Evolutionary conservation across 2,113 vertebrate genomes (phyloP).

Genomic region (Embiotoca jacksoni): DNA sequence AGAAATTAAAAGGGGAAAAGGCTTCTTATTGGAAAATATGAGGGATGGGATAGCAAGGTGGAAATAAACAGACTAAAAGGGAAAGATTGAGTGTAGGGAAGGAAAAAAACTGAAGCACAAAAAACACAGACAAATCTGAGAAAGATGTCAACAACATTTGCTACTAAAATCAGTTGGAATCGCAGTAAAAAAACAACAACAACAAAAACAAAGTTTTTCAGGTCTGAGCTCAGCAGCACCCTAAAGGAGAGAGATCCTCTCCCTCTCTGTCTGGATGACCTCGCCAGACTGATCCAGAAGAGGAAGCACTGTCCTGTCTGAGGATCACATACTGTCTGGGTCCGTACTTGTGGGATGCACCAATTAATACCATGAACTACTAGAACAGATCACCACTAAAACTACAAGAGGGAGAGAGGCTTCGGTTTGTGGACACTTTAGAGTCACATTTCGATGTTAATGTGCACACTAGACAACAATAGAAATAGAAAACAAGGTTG

Average conservation of each 20-base stretch:
- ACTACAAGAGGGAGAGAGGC: slow-evolving; percentile 60
- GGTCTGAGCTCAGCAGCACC: slow-evolving; percentile 67
- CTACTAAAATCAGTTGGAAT: slow-evolving; percentile 65
- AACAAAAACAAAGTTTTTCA: slow-evolving; percentile 59
- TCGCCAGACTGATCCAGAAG: slow-evolving; percentile 79
- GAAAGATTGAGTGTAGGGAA: slow-evolving; percentile 10
- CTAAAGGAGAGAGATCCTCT: slow-evolving; percentile 69
- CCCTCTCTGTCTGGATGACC: slow-evolving; percentile 69
- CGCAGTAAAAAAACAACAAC: background rate
- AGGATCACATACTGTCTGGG: slow-evolving; percentile 79
- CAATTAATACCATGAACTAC: slow-evolving; percentile 78
- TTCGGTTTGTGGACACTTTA: slow-evolving; percentile 47
- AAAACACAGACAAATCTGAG: slow-evolving; percentile 39
- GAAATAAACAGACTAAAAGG: slow-evolving; percentile 23
- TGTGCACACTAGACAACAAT: slow-evolving; percentile 81
- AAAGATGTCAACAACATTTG: slow-evolving; percentile 76
- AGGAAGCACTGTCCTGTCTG: slow-evolving; percentile 79
- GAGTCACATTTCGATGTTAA: slow-evolving; percentile 76
- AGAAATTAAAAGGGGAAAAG: background rate
- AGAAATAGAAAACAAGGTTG: background rate
- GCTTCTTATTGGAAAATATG: background rate
- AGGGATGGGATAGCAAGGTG: background rate
- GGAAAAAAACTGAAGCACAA: slow-evolving; percentile 13
- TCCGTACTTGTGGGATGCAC: slow-evolving; percentile 42
- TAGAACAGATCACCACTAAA: slow-evolving; percentile 64